A percentile compares a stretch with the other conserved stretches of the same genome.
These are phyloP conservation scores for Pocillopora meandrina DNA, from an alignment of 92 coral and sea anemone species.

Conservation along the genomic window DNA sequence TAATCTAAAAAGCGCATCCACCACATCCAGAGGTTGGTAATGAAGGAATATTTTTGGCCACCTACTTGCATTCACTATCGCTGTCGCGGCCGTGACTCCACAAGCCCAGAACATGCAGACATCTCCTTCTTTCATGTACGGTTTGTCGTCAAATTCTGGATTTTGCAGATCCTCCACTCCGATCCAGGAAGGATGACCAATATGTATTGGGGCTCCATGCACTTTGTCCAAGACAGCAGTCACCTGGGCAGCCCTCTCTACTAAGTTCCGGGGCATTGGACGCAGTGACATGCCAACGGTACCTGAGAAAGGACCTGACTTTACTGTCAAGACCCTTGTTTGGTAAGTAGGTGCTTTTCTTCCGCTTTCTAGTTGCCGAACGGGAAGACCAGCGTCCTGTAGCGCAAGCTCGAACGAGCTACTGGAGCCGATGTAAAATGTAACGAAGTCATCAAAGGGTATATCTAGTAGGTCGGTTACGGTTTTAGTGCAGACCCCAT, in stretches of 20 bases:
- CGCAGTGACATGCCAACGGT: conserved; percentile 85
- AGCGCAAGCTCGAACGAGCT: conserved; percentile 78
- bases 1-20: neutral
- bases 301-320: conserved; percentile 66
- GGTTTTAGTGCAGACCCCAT: conserved; percentile 39
- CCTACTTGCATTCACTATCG: conserved; percentile 60
- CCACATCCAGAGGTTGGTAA: neutral
- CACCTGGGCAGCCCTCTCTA: conserved; percentile 70
- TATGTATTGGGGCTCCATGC: conserved; percentile 93
- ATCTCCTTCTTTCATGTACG: neutral
- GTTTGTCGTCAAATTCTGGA: conserved; percentile 42
- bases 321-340: conserved; percentile 63
- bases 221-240: conserved; percentile 65
- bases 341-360: conserved; percentile 68
- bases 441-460: conserved; percentile 78
- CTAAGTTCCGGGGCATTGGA: conserved; percentile 50
- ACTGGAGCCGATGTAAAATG: conserved; percentile 89
- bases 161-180: conserved; percentile 61
- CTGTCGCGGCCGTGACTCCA: conserved; percentile 52
- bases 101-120: conserved; percentile 80
- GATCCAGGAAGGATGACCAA: conserved; percentile 74
- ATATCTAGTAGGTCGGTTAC: conserved; percentile 43
- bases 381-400: conserved; percentile 53
- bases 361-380: conserved; percentile 32
- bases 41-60: neutral